Conservation (phyloP, 2,888 invertebrate genomes). For the Orthosia gracilis region DNA sequence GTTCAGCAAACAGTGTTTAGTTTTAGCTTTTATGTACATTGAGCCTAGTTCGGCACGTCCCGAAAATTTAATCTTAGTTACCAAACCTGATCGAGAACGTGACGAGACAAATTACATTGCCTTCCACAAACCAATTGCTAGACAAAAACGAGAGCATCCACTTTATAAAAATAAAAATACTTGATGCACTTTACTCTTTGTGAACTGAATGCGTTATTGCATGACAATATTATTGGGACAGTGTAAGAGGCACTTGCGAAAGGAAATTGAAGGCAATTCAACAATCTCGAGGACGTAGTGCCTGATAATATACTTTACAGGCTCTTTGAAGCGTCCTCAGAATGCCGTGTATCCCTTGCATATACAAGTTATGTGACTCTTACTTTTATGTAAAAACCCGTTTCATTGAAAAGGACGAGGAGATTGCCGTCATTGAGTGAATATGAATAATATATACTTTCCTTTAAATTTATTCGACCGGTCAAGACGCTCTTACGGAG, state of each 20-base stretch:
- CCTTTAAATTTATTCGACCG: conserved; percentile 57
- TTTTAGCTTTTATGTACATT: conserved; percentile 5
- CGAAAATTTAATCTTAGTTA: conserved; percentile 44
- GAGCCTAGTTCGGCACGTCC: conserved; percentile 21
- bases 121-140: conserved; percentile 23
- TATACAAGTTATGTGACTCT: conserved; percentile 63
- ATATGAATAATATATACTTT: conserved; percentile 64
- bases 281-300: conserved; percentile 73
- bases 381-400: conserved; percentile 59
- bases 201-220: conserved; percentile 70
- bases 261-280: conserved; percentile 81
- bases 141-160: conserved; percentile 18
- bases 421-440: conserved; percentile 61
- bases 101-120: conserved; percentile 33
- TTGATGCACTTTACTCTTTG: conserved; percentile 55
- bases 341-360: conserved; percentile 61
- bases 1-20: conserved; percentile 5
- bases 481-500: conserved; percentile 47
- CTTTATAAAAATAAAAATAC: conserved; percentile 23
- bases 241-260: conserved; percentile 70
- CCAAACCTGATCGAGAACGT: conserved; percentile 23
- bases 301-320: conserved; percentile 75
- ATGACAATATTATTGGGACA: conserved; percentile 71
- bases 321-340: conserved; percentile 72
- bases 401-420: conserved; percentile 59